Evolutionary conservation across 2,113 vertebrate species (phyloP).

Genomic region (Chamaetylas fuelleborni): DNA sequence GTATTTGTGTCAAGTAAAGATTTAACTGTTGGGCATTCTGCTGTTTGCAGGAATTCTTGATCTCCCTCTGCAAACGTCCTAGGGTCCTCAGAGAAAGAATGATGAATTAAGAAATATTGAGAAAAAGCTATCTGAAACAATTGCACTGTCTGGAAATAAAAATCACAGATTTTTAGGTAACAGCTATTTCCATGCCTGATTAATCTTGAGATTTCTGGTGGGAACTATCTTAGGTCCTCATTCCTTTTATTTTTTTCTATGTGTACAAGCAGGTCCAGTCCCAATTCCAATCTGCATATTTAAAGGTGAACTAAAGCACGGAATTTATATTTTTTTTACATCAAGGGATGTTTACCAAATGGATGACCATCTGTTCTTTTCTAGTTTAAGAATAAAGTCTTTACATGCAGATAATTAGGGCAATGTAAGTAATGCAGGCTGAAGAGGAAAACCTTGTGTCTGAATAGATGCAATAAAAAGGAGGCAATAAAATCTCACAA

Average conservation of each 20-base stretch:
- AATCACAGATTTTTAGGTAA: background rate
- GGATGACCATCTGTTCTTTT: background rate
- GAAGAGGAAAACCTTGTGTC: background rate
- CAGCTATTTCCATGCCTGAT: background rate
- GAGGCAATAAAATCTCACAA: background rate
- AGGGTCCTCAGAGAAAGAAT: background rate
- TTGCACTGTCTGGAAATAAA: background rate
- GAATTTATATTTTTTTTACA: background rate
- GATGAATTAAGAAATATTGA: background rate
- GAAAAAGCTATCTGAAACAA: background rate
- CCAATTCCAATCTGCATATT: background rate
- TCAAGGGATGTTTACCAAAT: background rate
- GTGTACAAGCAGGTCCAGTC: background rate
- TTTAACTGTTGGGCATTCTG: background rate
- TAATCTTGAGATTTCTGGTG: background rate
- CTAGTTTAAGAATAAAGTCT: background rate
- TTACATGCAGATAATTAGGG: background rate
- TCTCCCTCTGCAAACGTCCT: background rate
- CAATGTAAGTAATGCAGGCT: background rate
- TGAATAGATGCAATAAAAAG: background rate
- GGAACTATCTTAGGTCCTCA: background rate
- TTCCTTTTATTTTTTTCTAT: background rate
- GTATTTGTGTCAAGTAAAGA: background rate
- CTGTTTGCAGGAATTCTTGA: background rate
- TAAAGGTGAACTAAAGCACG: background rate